Base-by-base conservation (phyloP, 2,113 vertebrate species). In the Xenus cinereus region DNA sequence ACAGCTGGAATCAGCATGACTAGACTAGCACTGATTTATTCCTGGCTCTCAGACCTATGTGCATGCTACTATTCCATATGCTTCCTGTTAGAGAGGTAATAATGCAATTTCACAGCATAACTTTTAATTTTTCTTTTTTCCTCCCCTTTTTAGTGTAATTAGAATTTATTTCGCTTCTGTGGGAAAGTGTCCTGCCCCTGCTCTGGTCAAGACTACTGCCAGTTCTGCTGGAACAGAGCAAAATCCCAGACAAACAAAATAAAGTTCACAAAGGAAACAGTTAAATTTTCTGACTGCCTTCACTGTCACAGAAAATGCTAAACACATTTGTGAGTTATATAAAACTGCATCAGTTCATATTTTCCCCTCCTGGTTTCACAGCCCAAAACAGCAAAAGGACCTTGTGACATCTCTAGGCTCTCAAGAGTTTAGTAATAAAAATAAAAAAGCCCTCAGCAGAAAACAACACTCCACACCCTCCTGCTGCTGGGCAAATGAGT, bases 311-410 rank as follows among this genome's bases (percentile, higher is more conserved):
- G 68, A 92, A 96, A 95, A 92, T 63, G 80, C 84, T 94, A 87
- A 96, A 90, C 59, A 60, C 83, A 87, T 96, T 96, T 95, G 33
- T 75, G 89, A 81, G 77, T 90, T 91, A 79, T 84, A 94, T 94
- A 94, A 95, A 96, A 93, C 76, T 72, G 46, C 37, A 14, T 35
- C 88, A 78, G 59, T 97, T 97, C 95, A 97, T 96, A 93, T 97
- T 97, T 97, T 97, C 97, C 95, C 76, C 74, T 96, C 60, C 85
- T 85, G 85, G 27, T 95, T 97, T 95, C 91, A 85, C 69, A 89
- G 69, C 43, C 79, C 82, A 63, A 68, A 87, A 66, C 39, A 59
- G 88, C 24, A 84, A 79, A 87, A 94, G 60, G 87, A 91, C 96
- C 80, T 92, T 93, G 93, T 93, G 94, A 95, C 93, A 95, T 83